Percentiles rank a stretch among this genome's conserved stretches.
Evolutionary conservation across 2,888 invertebrate species (phyloP).

Genomic region (Temnothorax unifasciatus): DNA sequence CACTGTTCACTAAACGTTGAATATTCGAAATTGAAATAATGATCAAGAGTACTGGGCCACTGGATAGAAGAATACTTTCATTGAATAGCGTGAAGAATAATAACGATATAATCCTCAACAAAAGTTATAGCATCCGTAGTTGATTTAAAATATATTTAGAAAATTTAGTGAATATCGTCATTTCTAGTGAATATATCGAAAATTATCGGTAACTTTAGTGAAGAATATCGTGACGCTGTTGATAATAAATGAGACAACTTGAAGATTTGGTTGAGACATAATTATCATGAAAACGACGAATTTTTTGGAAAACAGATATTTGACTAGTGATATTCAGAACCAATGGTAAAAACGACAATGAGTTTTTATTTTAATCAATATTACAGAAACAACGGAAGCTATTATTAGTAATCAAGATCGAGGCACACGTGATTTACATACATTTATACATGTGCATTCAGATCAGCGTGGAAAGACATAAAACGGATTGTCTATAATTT

Average conservation of each 20-base stretch:
- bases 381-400: conserved; percentile 54
- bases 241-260: conserved; percentile 39
- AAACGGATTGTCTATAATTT: conserved; percentile 67
- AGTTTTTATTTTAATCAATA: conserved; percentile 65
- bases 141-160: conserved; percentile 67
- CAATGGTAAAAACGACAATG: conserved; percentile 59
- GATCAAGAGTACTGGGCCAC: conserved; percentile 30
- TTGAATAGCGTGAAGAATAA: conserved; percentile 13
- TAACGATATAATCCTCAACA: conserved; percentile 43
- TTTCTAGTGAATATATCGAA: conserved; percentile 69
- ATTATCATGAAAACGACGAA: conserved; percentile 8
- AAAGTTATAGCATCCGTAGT: conserved; percentile 60
- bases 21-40: conserved; percentile 20
- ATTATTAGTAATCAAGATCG: conserved; percentile 68
- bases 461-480: conserved; percentile 61
- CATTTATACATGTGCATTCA: conserved; percentile 40
- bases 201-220: conserved; percentile 61
- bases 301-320: conserved; percentile 34
- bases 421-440: conserved; percentile 60
- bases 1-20: conserved; percentile 33
- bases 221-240: conserved; percentile 59
- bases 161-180: conserved; percentile 65
- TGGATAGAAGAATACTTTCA: conserved; percentile 37
- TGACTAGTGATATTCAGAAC: conserved; percentile 52
- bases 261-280: conserved; percentile 49